Evolutionary conservation across 2,888 invertebrate genomes (phyloP).

Genomic region (Eristalinus sepulchralis): DNA sequence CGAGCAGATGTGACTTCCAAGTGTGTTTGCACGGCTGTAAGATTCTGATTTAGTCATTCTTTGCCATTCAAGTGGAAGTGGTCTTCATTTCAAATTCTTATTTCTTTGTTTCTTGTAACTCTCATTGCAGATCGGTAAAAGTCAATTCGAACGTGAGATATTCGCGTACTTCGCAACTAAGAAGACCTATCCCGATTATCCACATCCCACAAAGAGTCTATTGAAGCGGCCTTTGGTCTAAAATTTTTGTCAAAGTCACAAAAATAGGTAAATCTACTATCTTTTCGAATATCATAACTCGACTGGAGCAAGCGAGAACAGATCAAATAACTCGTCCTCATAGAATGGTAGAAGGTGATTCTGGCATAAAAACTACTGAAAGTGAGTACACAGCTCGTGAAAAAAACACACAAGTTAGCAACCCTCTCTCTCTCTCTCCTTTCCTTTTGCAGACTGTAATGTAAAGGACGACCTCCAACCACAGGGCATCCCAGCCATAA

Average conservation of each 20-base stretch:
- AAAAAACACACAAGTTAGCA: no score
- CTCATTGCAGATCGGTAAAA: slow-evolving; percentile 76
- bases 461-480: slow-evolving; percentile 91
- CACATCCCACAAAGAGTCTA: slow-evolving; percentile 8
- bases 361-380: slow-evolving; percentile 89
- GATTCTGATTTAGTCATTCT: background rate
- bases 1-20: background rate
- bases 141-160: slow-evolving; percentile 38
- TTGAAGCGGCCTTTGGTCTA: slow-evolving; percentile 1
- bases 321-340: slow-evolving; percentile 82
- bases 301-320: slow-evolving; percentile 75
- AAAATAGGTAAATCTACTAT: slow-evolving; percentile 31
- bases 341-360: slow-evolving; percentile 97
- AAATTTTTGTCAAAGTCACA: background rate
- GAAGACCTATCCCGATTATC: background rate
- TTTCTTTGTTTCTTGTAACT: slow-evolving; percentile 16
- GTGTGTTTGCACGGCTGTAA: background rate
- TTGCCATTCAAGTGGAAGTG: background rate
- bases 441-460: slow-evolving; percentile 87
- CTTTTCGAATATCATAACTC: slow-evolving; percentile 38
- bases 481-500: slow-evolving; percentile 88
- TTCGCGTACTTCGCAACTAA: slow-evolving; percentile 13
- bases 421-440: background rate
- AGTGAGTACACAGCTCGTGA: slow-evolving; percentile 82
- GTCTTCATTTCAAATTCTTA: background rate